These are phyloP conservation scores for Microcebus ravelobensis DNA, from an alignment of 2,113 vertebrate species.

Conservation along the genomic window DNA sequence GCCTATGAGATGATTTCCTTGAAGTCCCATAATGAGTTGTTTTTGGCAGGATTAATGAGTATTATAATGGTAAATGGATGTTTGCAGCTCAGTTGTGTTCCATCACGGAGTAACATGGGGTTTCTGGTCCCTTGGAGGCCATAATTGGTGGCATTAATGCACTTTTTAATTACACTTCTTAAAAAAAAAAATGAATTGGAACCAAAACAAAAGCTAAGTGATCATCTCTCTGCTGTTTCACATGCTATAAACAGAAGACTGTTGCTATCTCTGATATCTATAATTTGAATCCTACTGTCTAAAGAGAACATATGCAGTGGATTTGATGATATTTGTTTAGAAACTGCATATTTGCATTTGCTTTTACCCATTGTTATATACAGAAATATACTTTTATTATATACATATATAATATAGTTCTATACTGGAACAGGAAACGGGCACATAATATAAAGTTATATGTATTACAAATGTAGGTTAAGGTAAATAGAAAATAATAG, in stretches of 20 bases:
- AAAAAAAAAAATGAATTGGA: constrained; percentile 94
- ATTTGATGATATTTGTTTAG: constrained; percentile 79
- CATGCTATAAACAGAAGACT: constrained; percentile 82
- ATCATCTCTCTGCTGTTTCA: constrained; percentile 87
- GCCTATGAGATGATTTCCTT: constrained; percentile 98
- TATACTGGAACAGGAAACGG: not conserved
- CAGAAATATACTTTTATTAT: not conserved
- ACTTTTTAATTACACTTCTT: constrained; percentile 99
- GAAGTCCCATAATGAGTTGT: constrained; percentile 97
- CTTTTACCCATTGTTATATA: not conserved
- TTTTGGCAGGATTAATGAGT: constrained; percentile 99
- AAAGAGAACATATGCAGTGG: constrained; percentile 64
- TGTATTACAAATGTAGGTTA: not conserved
- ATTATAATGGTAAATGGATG: constrained; percentile 97
- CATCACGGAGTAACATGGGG: constrained; percentile 94
- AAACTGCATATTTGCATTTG: not conserved
- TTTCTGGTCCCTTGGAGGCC: constrained; percentile 93
- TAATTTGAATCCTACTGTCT: constrained; percentile 80
- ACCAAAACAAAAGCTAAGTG: constrained; percentile 92
- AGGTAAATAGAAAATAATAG: constrained; percentile 33
- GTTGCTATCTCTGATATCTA: constrained; percentile 76
- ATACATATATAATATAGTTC: not conserved
- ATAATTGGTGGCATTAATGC: constrained; percentile 96
- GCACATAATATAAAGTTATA: not conserved
- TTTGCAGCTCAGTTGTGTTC: constrained; percentile 94